Evolutionary conservation across 30 jellyfish, hydroid and myxozoan species (phyloP), one percentile per base, ranked within the genome.

Genomic region (Hydractinia symbiolongicarpus): DNA sequence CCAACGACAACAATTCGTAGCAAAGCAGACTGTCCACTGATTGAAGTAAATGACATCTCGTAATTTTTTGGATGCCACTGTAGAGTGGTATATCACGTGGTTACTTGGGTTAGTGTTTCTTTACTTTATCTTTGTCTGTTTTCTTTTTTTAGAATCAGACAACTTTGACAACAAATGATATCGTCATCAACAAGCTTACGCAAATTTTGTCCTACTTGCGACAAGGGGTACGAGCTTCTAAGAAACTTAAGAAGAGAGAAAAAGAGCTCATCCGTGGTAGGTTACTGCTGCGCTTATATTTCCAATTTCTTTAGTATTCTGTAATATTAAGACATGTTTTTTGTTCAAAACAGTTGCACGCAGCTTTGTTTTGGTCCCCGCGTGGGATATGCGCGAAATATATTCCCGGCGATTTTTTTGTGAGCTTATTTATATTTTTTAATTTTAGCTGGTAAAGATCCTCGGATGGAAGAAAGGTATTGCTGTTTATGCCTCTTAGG

Each of bases 11-110:
- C 90, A 4, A 94, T 94, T 50, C 78, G 99, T 64, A 94, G 99
- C 85, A 94, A 94, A 78, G 96, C 99, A 4, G 99, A 94, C 72
- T 94, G 99, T 72, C 99, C 99, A 6, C 90, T 86, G 16, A 88
- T 94, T 55, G 99, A 94, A 96, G 99, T 93, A 81, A 30, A 30
- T 64, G 9, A 51, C 7, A 64, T 11, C 69, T 58, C 44, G 44
- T 30, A 30, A 30, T 30, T 30, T 58, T 58, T 3, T 58, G 17
- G 19, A 3, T 58, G 19, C 17, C 19, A 16, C 15, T 16, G 69
- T 16, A 58, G 15, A 3, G 69, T 16, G 69, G 7, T 64, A 7
- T n/a, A 64, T 13, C 16, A 64, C 7, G 17, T 7, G 9, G 40
- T 13, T 6, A 6, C 9, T 0, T 6, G 74, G 4, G 40, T 64